Evolutionary conservation across 2,113 vertebrate genomes (phyloP).

Genomic region (Aphelocoma coerulescens): DNA sequence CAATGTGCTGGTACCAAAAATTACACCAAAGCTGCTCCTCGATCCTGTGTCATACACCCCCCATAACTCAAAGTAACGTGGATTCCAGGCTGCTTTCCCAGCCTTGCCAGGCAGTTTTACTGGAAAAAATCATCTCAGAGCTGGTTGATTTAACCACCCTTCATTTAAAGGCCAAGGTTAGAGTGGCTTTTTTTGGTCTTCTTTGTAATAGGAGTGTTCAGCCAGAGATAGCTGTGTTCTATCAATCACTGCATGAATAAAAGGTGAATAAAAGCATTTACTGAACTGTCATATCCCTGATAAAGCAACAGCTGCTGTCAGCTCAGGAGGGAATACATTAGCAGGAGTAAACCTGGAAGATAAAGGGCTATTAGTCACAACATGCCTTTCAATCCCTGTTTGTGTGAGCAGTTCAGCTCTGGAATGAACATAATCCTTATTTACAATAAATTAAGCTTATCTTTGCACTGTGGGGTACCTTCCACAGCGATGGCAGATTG

Average conservation of each 20-base stretch:
- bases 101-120: not conserved
- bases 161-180: constrained; percentile 28
- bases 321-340: not conserved
- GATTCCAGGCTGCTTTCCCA: not conserved
- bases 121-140: not conserved
- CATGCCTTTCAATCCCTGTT: not conserved
- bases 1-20: not conserved
- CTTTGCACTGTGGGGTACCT: not conserved
- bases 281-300: not conserved
- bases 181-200: not conserved
- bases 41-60: not conserved
- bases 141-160: not conserved
- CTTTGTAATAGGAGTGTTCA: not conserved
- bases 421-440: not conserved
- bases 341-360: not conserved
- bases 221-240: not conserved
- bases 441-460: not conserved
- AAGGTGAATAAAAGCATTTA: constrained; percentile 21
- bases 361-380: constrained; percentile 1
- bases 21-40: not conserved
- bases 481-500: not conserved
- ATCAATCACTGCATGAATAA: not conserved
- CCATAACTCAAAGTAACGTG: not conserved
- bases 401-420: not conserved
- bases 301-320: constrained; percentile 20